phyloP scores from a whole-genome alignment of 2,113 vertebrate species.

The Dunckerocampus dactyliophorus region DNA sequence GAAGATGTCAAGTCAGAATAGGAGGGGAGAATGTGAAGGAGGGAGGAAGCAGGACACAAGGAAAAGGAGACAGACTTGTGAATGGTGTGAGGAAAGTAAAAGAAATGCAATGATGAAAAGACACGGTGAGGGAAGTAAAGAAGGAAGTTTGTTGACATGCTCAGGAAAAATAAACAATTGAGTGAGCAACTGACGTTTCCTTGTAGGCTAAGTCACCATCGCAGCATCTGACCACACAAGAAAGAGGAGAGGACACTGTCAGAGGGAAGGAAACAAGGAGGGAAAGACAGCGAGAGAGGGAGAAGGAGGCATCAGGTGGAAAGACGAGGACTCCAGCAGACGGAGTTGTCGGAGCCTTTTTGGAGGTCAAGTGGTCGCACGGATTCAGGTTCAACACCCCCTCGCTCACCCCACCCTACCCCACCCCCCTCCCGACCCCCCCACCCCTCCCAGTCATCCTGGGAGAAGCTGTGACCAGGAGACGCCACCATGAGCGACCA shows the following conservation, averaged over 20 bases:
- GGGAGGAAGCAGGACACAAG: not conserved
- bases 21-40: not conserved
- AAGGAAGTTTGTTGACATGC: conserved; percentile 42
- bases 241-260: conserved; percentile 25
- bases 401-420: no score
- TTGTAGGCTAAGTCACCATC: conserved; percentile 70
- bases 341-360: no score
- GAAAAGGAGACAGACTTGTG: not conserved
- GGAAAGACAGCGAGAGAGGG: conserved; percentile 4
- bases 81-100: not conserved
- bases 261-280: conserved; percentile 15
- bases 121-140: not conserved
- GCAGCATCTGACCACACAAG: conserved; percentile 41
- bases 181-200: conserved; percentile 63
- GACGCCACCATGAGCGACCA: conserved; percentile 75
- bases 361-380: no score
- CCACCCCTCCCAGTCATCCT: conserved; percentile 43
- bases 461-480: conserved; percentile 51
- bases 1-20: not conserved
- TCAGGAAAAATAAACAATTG: conserved; percentile 57
- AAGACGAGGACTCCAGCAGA: not conserved
- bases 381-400: no score
- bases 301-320: conserved; percentile 10
- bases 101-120: not conserved
- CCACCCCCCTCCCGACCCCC: conserved; percentile 1